Conservation (phyloP, 2,113 vertebrate species). For the Panthera tigris region DNA sequence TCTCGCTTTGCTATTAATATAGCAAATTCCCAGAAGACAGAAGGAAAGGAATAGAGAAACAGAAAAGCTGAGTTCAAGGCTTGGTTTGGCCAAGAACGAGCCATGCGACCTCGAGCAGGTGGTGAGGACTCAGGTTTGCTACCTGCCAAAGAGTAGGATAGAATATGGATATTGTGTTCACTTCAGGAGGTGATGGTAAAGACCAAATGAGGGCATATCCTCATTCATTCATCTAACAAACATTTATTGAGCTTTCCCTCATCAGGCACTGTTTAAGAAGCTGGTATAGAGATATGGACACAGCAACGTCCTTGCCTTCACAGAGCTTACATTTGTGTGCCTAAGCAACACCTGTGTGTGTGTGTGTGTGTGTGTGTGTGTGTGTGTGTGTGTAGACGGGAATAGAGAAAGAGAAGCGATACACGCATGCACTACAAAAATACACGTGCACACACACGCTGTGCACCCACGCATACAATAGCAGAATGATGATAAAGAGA, state of each 20-base stretch:
- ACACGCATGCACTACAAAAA: not conserved
- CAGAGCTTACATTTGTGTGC: not conserved
- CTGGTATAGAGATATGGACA: no score
- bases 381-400: not conserved
- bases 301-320: not conserved
- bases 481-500: not conserved
- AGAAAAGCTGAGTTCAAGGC: slow-evolving; percentile 29
- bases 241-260: not conserved
- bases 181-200: not conserved
- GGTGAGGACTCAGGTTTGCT: not conserved
- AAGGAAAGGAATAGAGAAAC: slow-evolving; percentile 37
- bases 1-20: slow-evolving; percentile 65
- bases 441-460: not conserved
- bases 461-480: not conserved
- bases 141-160: not conserved
- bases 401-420: not conserved
- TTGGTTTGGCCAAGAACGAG: not conserved
- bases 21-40: slow-evolving; percentile 63
- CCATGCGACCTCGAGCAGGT: not conserved
- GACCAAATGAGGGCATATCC: not conserved
- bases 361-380: not conserved
- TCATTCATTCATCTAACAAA: not conserved
- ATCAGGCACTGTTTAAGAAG: not conserved
- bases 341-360: not conserved
- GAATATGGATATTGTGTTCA: not conserved